Evolutionary conservation across 2,797 vertebrate genomes (phyloP), one percentile per base, ranked within the genome.

Genomic region (Picus viridis): DNA sequence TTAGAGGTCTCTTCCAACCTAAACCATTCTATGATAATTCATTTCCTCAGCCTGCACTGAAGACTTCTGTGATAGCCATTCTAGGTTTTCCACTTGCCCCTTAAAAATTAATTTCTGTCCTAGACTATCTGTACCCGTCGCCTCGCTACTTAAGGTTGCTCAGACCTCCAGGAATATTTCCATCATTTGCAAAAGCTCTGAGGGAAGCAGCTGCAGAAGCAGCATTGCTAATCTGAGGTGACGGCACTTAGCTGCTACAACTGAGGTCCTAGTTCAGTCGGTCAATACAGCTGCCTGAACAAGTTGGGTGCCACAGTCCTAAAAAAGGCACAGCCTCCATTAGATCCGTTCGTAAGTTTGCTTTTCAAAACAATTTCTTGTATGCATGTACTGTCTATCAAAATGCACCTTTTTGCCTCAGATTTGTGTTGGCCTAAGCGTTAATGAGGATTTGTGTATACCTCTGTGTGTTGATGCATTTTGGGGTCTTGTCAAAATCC

Each of bases 161-260:
- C 36, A 86, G 7, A 71, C 9, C 30, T 80, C 20, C 14, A 74
- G 65, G 81, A 90, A n/a, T 59, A 39, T 30, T 86, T 82, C 23
- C 5, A 5, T 0, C 1, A 0, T 76, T 70, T 59, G n/a, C 82
- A 56, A 19, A 74, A n/a, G 12, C 4, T 32, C 78, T 54, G 19
- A 83, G 56, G 16, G 32, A 54, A 57, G 39, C 53, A 82, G n/a
- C 19, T 70, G n/a, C 27, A 74, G 45, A 53, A 69, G 41, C 5
- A 19, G 2, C 16, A 43, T 18, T 59, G 51, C 34, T 84, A 18
- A 86, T 22, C 32, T 83, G 58, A 80, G 32, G 54, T 19, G 49
- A 61, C 16, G 70, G 22, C 1, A 2, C 0, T 0, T 67, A 26
- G 56, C 34, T 75, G 45, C 27, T 67, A 22, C 17, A 67, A 19